Base-by-base conservation (phyloP, 37 sponge, comb jelly and placozoan genomes). In the Haliclona indistincta region DNA sequence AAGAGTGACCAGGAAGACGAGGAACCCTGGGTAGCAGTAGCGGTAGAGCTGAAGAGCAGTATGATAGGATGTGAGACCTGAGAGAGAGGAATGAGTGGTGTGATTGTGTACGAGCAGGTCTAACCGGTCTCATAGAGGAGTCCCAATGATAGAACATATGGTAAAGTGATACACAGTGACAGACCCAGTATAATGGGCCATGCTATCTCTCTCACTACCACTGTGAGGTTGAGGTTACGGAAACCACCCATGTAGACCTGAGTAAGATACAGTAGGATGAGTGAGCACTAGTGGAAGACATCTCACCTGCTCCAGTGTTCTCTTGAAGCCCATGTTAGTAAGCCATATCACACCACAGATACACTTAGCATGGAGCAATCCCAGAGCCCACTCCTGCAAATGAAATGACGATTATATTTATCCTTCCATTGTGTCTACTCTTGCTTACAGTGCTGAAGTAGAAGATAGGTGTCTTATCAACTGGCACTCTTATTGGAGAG, bases 371-470 rank as follows among this genome's bases (percentile, higher is more conserved):
- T 90, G 95, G 38, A 97, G 74, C 2, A 97, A 83, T 7, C 97
- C 97, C 43, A 97, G 64, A 23, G 95, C 94, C 97, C 97, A 97
- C 53, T 97, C 97, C 97, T 97, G 35, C 34, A 35, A 64, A 55
- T 47, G 35, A 53, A 1, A 74, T 49, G 43, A 69, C 1, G 5
- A 54, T 13, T 26, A 67, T n/a, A 36, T 38, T 67, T 15, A 20
- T 10, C 37, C 33, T 33, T 22, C 43, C 11, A 7, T 36, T 10
- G 26, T 64, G 22, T 4, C 35, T 41, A 52, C 35, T 10, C 6
- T 20, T 1, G 45, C 83, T 82, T 38, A 96, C 97, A 30, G 96
- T 94, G 81, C 82, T 83, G 52, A 88, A 77, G 43, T 91, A 87
- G 72, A 82, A 87, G 49, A 97, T 75, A 39, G 97, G 97, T 15